phyloP scores from a whole-genome alignment of 2,113 vertebrate species.

The Siphamia tubifer region DNA sequence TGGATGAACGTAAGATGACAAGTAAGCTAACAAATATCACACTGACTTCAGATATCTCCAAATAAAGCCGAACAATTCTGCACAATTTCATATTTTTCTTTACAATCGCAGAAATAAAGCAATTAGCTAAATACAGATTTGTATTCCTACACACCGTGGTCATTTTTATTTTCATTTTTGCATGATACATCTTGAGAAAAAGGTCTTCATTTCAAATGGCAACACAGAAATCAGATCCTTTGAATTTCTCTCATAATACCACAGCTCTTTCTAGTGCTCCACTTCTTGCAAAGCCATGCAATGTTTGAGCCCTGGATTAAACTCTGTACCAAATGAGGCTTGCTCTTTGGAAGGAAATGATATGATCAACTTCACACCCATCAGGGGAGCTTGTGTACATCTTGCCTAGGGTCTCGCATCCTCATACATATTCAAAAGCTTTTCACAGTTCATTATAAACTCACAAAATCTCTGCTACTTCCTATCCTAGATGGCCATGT shows the following conservation, averaged over 20 bases:
- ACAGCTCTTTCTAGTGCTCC: slow-evolving; percentile 28
- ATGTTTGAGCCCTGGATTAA: slow-evolving; percentile 61
- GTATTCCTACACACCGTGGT: background rate
- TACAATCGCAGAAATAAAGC: too few species aligned
- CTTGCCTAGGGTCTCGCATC: slow-evolving; percentile 83
- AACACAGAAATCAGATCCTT: background rate
- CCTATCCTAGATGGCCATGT: slow-evolving; percentile 60
- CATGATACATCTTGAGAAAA: background rate
- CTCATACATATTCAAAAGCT: slow-evolving; percentile 87
- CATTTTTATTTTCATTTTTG: background rate
- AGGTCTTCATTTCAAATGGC: background rate
- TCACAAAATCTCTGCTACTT: slow-evolving; percentile 78
- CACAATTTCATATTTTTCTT: too few species aligned
- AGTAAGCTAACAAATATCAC: too few species aligned
- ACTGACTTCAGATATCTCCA: too few species aligned
- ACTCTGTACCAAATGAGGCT: slow-evolving; percentile 69
- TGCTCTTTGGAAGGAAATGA: slow-evolving; percentile 71
- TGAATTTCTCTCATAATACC: background rate
- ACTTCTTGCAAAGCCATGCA: slow-evolving; percentile 42
- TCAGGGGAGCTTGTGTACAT: slow-evolving; percentile 83
- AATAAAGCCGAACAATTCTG: too few species aligned
- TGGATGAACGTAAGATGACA: too few species aligned
- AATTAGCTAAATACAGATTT: too few species aligned
- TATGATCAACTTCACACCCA: slow-evolving; percentile 81
- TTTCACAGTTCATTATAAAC: slow-evolving; percentile 83